Evolutionary conservation across 2,113 vertebrate species (phyloP).

Genomic region (Cephalophus harveyi): DNA sequence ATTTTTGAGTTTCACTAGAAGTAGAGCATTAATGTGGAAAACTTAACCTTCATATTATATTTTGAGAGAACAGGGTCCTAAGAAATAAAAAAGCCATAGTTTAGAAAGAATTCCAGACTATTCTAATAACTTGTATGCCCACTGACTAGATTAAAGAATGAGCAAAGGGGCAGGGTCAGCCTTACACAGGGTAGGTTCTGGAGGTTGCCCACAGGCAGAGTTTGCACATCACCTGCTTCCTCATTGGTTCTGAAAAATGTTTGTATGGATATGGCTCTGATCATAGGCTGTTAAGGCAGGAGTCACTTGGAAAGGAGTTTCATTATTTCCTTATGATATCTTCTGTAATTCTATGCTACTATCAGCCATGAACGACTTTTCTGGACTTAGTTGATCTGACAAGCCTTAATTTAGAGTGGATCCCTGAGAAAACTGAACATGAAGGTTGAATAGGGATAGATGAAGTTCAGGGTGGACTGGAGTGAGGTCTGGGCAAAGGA

Average conservation of each 20-base stretch:
- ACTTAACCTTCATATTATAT: not conserved
- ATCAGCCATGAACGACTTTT: not conserved
- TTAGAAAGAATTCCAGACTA: not conserved
- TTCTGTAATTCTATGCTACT: not conserved
- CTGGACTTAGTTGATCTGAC: not conserved
- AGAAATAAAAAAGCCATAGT: not conserved
- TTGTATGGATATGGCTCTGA: not conserved
- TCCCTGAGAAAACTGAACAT: not conserved
- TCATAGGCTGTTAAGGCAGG: not conserved
- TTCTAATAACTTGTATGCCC: not conserved
- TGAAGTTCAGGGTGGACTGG: not conserved
- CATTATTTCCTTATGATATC: not conserved
- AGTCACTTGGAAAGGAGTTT: not conserved
- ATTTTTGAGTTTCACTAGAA: not conserved
- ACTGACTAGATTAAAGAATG: not conserved
- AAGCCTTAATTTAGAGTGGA: not conserved
- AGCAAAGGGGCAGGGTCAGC: not conserved
- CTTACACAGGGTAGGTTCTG: not conserved
- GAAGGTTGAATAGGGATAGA: not conserved
- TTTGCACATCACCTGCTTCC: not conserved
- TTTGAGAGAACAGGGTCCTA: not conserved
- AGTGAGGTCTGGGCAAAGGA: not conserved
- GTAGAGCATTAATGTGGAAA: not conserved
- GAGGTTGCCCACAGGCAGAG: not conserved
- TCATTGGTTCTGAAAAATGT: not conserved